Percentiles rank a stretch among this genome's conserved stretches.
Evolutionary conservation across 2,888 invertebrate genomes (phyloP).

Genomic region (Leptogaster cylindrica): DNA sequence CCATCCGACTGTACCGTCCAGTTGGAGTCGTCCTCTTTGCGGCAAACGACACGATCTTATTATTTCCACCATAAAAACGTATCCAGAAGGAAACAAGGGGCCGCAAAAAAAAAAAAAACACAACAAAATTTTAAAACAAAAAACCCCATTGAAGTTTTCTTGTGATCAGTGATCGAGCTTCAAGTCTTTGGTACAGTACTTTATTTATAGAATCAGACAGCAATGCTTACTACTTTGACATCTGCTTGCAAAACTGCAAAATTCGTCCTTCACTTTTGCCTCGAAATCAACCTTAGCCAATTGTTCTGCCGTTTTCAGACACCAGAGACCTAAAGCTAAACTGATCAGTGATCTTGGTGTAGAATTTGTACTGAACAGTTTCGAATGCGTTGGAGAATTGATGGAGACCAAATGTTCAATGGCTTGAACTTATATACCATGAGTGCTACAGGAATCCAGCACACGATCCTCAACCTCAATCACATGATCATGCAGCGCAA

Average conservation of each 20-base stretch:
- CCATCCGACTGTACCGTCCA: not conserved
- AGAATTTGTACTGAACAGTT: not conserved
- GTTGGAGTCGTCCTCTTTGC: constrained; percentile 4
- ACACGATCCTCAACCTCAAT: constrained; percentile 18
- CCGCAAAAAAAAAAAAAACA: too few species aligned
- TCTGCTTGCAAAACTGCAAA: constrained; percentile 33
- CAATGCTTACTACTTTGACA: constrained; percentile 14
- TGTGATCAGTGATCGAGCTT: too few species aligned
- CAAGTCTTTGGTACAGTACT: too few species aligned
- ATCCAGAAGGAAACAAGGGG: too few species aligned
- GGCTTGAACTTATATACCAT: not conserved
- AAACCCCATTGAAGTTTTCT: not conserved
- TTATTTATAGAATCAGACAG: constrained; percentile 36
- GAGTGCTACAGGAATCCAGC: too few species aligned
- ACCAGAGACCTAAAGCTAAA: too few species aligned
- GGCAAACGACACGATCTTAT: too few species aligned
- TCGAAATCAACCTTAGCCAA: constrained; percentile 21
- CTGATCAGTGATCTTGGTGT: not conserved
- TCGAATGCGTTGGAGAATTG: not conserved
- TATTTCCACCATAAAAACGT: too few species aligned
- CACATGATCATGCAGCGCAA: constrained; percentile 17
- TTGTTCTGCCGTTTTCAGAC: constrained; percentile 1
- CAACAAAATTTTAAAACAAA: not conserved
- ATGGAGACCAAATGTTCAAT: not conserved
- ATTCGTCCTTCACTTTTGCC: constrained; percentile 41